phyloP scores from a whole-genome alignment of 2,113 vertebrate species.

The Sclerurus mexicanus region DNA sequence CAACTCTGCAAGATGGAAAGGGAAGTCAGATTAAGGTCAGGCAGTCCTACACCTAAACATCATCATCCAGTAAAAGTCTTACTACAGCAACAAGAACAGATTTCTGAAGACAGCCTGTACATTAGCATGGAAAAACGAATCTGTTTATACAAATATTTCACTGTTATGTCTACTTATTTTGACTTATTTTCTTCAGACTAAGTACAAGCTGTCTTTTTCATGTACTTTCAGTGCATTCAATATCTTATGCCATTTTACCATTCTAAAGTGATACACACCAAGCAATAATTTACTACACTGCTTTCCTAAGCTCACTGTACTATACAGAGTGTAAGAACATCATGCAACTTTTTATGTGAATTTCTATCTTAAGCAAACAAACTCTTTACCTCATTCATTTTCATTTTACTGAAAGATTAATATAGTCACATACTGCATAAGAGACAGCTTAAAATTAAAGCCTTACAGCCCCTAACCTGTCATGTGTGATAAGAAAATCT shows the following conservation, averaged over 20 bases:
- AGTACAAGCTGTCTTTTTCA: background rate
- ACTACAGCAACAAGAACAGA: background rate
- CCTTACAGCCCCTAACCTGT: background rate
- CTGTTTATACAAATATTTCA: background rate
- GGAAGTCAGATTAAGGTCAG: background rate
- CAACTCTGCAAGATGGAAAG: background rate
- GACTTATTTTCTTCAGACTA: background rate
- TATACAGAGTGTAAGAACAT: background rate
- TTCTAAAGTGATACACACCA: background rate
- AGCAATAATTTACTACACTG: background rate
- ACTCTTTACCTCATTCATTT: background rate
- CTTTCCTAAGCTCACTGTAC: background rate
- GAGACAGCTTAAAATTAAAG: background rate
- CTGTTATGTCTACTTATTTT: background rate
- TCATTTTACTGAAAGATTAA: background rate
- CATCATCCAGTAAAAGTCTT: background rate
- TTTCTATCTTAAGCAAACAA: background rate
- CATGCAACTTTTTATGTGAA: background rate
- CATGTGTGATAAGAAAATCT: background rate
- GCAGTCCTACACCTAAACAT: background rate
- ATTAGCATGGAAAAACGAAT: background rate
- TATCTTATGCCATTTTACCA: background rate
- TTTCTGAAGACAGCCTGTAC: background rate
- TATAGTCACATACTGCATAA: background rate
- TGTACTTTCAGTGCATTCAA: background rate